Evolutionary conservation across 2,888 invertebrate species (phyloP).

Genomic region (Scaptomyza polygonia): DNA sequence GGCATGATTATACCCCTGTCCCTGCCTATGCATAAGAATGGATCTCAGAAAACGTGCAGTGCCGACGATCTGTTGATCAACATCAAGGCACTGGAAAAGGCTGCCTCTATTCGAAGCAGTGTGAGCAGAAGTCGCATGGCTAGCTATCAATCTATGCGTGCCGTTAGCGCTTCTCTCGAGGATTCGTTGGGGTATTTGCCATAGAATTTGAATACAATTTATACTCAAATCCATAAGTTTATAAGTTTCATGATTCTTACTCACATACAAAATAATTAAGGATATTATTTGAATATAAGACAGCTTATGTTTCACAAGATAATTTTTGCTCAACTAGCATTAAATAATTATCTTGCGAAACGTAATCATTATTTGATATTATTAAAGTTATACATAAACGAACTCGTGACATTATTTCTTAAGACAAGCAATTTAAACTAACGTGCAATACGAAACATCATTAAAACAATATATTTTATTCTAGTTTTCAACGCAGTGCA

Average conservation of each 20-base stretch:
- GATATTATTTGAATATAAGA: slow-evolving; percentile 11
- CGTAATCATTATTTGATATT: slow-evolving; percentile 64
- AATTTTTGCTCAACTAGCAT: slow-evolving; percentile 39
- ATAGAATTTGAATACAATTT: slow-evolving; percentile 68
- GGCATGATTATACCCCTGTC: slow-evolving; percentile 52
- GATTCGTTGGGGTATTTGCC: slow-evolving; percentile 85
- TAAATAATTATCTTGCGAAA: slow-evolving; percentile 76
- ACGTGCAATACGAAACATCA: slow-evolving; percentile 69
- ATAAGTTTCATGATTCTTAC: slow-evolving; percentile 8
- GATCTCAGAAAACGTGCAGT: slow-evolving; percentile 79
- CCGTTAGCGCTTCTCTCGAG: slow-evolving; percentile 84
- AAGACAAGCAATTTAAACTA: slow-evolving; percentile 34
- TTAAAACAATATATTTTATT: slow-evolving; percentile 15
- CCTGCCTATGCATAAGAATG: slow-evolving; percentile 39
- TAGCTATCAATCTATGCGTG: slow-evolving; percentile 83
- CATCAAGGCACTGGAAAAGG: slow-evolving; percentile 80
- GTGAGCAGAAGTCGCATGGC: slow-evolving; percentile 65
- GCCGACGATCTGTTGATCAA: slow-evolving; percentile 82
- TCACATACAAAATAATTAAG: slow-evolving; percentile 8
- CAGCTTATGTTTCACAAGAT: slow-evolving; percentile 81
- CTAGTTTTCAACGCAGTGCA: slow-evolving; percentile 61
- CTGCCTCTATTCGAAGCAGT: slow-evolving; percentile 71
- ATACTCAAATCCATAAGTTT: slow-evolving; percentile 39
- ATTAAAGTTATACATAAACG: slow-evolving; percentile 10
- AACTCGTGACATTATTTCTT: slow-evolving; percentile 56